phyloP scores from a whole-genome alignment of 2,888 invertebrate genomes.

The Neoaliturus tenellus region DNA sequence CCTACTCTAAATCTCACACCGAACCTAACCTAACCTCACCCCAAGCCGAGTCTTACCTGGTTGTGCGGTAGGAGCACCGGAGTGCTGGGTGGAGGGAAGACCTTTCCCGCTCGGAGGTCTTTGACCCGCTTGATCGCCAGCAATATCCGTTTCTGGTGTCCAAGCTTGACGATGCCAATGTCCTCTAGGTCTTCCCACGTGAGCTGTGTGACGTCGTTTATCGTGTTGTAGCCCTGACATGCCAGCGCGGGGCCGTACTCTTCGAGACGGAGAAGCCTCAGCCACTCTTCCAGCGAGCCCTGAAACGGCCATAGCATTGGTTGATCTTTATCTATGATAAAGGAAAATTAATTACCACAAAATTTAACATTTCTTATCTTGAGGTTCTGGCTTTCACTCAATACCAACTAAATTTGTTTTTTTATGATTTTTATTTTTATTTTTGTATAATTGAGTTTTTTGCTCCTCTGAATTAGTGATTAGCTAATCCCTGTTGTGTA shows the following conservation, averaged over 20 bases:
- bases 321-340: too few species aligned
- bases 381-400: too few species aligned
- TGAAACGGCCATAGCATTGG: too few species aligned
- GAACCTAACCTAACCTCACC: neutral
- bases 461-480: too few species aligned
- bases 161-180: constrained; percentile 94
- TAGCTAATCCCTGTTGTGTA: too few species aligned
- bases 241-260: constrained; percentile 94
- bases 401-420: too few species aligned
- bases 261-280: constrained; percentile 91
- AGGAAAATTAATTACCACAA: too few species aligned
- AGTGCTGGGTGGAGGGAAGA: constrained; percentile 69
- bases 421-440: too few species aligned
- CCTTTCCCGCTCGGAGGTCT: constrained; percentile 92
- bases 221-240: constrained; percentile 95
- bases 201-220: constrained; percentile 95
- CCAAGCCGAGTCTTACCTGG: constrained; percentile 69
- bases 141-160: constrained; percentile 99
- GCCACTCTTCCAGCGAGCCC: constrained; percentile 97
- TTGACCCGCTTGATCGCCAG: constrained; percentile 98
- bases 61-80: constrained; percentile 68
- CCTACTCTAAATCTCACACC: constrained; percentile 7
- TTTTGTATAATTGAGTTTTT: too few species aligned
- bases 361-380: too few species aligned
- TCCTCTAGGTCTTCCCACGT: constrained; percentile 99